Evolutionary conservation across 1,140 invertebrate genomes (phyloP), one percentile per base, ranked within the genome.

Genomic region (Tetraneura akinire): DNA sequence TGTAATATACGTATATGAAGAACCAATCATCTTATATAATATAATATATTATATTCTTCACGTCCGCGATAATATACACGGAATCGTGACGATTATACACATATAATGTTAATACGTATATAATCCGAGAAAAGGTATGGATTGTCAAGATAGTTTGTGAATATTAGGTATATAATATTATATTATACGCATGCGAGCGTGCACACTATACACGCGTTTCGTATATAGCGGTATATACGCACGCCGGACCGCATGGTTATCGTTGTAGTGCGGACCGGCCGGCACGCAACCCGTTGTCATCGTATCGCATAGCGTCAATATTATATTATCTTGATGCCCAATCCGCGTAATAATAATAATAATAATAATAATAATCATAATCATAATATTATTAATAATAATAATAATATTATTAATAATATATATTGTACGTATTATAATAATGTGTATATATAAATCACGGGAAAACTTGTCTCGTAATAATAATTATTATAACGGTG

Each of bases 231-330:
- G 70, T 47, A n/a, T n/a, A n/a, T n/a, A 73, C 47, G 70, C 70
- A 73, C 70, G 70, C 70, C 47, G 70, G 70, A 73, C 70, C 70
- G 70, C 66, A 42, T 68, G 66, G 66, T 42, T 23, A 21, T 18
- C 62, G 66, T 42, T 9, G 37, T 42, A 10, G 60, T 6, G 66
- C 66, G 23, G 21, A 47, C 37, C 66, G 42, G 66, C 66, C 42
- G 66, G 66, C 66, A 68, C 66, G 66, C 66, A 68, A 68, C 64
- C 13, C 37, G 64, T 68, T 16, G 64, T 68, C 64, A n/a, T 42
- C 32, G 60, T 64, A 29, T 64, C 29, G 60, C 47, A 11, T 47
- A 68, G 42, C 8, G 32, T 37, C 3, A 4, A 37, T 37, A 37
- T 3, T 37, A 6, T 42, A 37, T 45, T 68, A 32, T 68, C 37